Base-by-base conservation (phyloP, 2,888 invertebrate species). In the Aleiodes leptofemur region DNA sequence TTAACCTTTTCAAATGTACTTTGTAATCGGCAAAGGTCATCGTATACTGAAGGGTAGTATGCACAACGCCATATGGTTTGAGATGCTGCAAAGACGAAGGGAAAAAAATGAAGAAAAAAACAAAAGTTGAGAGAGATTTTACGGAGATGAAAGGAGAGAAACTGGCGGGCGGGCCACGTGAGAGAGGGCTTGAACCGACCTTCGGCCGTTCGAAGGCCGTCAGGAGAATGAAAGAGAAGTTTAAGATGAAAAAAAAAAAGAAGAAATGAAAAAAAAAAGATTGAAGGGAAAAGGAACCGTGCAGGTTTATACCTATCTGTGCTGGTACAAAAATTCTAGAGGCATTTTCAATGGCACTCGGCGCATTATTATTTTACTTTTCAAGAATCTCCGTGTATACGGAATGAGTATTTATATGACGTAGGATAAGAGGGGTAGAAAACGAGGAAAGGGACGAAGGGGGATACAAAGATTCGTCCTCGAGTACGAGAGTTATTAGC, bases 11-110 rank as follows among this genome's bases (percentile, higher is more conserved):
- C 43, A 64, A 48, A 64, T 14, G 48, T 43, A 23, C 43, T 8
- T 64, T 16, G 64, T 43, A 48, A 64, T 64, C 48, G 43, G 43
- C 48, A 64, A 64, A 68, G 68, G 68, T 68, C 68, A 68, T 66
- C 23, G 29, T 9, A 50, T 53, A 51, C 50, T 68, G 68, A 68
- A 68, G 68, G 68, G 51, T 68, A 34, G 50, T 29, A 23, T 23
- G 23, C 23, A 8, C 9, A 23, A 13, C 11, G 51, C 68, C 68
- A 68, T 68, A 68, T 68, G 68, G 68, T 51, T 68, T 50, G 31
- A 51, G 50, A 68, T 68, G 1, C 51, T 51, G 8, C 31, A 51
- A 14, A 16, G 53, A 16, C 8, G 53, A 53, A 53, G 14, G n/a
- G 34, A 34, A 34, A 53, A n/a, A 53, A 16, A 5, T 5, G 16